Conservation (phyloP, 2,113 vertebrate genomes). For the Cyanoramphus novaezelandiae region DNA sequence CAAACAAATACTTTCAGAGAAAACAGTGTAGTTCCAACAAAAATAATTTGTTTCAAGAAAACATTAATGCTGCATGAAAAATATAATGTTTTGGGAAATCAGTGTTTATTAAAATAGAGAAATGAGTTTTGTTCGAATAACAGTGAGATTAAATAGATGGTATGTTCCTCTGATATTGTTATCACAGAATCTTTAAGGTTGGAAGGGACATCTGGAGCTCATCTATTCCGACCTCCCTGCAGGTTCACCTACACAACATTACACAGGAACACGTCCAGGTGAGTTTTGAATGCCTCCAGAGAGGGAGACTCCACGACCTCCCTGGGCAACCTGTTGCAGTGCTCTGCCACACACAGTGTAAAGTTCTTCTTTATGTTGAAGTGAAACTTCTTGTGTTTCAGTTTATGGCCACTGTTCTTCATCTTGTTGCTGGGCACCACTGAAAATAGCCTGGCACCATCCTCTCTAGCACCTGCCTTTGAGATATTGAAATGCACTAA, state of each 20-base stretch:
- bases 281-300: background rate
- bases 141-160: background rate
- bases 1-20: background rate
- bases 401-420: background rate
- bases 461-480: background rate
- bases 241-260: background rate
- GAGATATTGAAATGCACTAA: background rate
- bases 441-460: background rate
- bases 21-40: background rate
- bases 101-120: background rate
- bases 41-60: background rate
- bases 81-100: background rate
- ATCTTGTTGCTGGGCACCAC: background rate
- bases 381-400: background rate
- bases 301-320: background rate
- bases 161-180: background rate
- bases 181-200: background rate
- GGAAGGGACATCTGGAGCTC: background rate
- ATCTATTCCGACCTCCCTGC: background rate
- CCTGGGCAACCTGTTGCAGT: background rate
- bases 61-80: background rate
- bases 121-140: background rate
- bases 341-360: background rate
- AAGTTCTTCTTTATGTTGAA: background rate
- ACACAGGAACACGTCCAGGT: background rate